Base-by-base conservation (phyloP, 2,888 invertebrate species). In the Cataglyphis altisquamis region DNA sequence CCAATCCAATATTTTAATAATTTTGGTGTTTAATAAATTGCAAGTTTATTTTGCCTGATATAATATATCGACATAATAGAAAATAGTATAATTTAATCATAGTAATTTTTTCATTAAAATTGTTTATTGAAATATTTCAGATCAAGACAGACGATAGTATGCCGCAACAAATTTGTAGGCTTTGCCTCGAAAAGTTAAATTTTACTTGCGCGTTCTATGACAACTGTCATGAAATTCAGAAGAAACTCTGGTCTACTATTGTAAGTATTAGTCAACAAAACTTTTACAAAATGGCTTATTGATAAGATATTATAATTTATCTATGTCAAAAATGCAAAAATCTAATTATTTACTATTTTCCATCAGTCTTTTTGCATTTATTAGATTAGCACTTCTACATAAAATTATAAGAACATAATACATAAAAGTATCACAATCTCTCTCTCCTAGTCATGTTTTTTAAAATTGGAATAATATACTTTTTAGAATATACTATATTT, bases 171-270 rank as follows among this genome's bases (percentile, higher is more conserved):
- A 88, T 93, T 39, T 94, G 94, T 74, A 78, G 92, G 73, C 85
- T 89, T 78, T 94, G 94, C 68, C 63, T 92, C 48, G 94, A 91
- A 45, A 89, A 92, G 5, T 78, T 94, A 74, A 93, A 94, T 87
- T 94, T 92, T 80, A 67, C 92, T 6, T 91, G 91, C 18, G 93
- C 93, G 41, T 94, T 94, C 88, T 88, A 92, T 41, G 89, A 89
- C 0, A 84, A 87, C 32, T 93, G 93, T 70, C 92, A 93, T 82
- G 82, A 73, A 18, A 91, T 90, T 12, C 93, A 93, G 82, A 83
- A 88, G 63, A 70, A 78, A 70, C 39, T 88, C 12, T 39, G 52
- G 18, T 45, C 75, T 41, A 15, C 21, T 32, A 57, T 45, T 63
- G 88, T 85, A 86, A 88, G 86, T 25, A 18, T 6, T 62, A 55